Evolutionary conservation across 2,797 vertebrate species (phyloP).

Genomic region (Trichosurus vulpecula): DNA sequence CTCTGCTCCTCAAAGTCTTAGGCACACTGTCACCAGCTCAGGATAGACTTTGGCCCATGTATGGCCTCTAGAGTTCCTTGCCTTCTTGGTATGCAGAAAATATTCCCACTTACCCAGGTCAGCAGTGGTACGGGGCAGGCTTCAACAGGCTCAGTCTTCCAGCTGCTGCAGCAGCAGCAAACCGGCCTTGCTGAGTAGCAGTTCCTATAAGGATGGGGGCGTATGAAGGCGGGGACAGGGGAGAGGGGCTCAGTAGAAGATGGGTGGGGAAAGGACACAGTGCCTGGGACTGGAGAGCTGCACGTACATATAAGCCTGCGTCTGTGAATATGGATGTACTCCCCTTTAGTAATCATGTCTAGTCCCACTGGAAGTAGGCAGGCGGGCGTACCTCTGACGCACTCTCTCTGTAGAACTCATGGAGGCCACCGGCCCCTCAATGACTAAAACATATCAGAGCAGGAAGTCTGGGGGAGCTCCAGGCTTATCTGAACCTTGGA

Average conservation of each 20-base stretch:
- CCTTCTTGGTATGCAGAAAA: conserved; percentile 20
- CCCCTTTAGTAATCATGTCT: not conserved
- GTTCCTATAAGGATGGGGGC: conserved; percentile 27
- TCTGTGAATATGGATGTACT: not conserved
- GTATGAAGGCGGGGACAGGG: not conserved
- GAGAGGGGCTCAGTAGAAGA: not conserved
- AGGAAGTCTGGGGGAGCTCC: not conserved
- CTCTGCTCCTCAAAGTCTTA: not conserved
- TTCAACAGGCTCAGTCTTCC: conserved; percentile 48
- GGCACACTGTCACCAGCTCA: not conserved
- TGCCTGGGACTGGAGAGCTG: not conserved
- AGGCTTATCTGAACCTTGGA: not conserved
- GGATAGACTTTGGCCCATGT: not conserved
- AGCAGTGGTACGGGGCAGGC: conserved; percentile 62
- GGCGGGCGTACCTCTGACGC: not conserved
- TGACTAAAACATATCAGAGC: conserved; percentile 22
- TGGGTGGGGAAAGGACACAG: not conserved
- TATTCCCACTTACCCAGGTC: conserved; percentile 71
- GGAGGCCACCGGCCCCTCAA: not conserved
- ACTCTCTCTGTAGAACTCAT: not conserved
- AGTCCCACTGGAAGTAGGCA: not conserved
- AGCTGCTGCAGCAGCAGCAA: conserved; percentile 37
- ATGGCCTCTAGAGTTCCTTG: conserved; percentile 5
- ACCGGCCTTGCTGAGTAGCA: not conserved
- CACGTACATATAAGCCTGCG: not conserved